Percentiles rank a stretch among this genome's conserved stretches.
Conservation (phyloP, 2,797 vertebrate species). For the Lepidocolaptes lacrymiger region DNA sequence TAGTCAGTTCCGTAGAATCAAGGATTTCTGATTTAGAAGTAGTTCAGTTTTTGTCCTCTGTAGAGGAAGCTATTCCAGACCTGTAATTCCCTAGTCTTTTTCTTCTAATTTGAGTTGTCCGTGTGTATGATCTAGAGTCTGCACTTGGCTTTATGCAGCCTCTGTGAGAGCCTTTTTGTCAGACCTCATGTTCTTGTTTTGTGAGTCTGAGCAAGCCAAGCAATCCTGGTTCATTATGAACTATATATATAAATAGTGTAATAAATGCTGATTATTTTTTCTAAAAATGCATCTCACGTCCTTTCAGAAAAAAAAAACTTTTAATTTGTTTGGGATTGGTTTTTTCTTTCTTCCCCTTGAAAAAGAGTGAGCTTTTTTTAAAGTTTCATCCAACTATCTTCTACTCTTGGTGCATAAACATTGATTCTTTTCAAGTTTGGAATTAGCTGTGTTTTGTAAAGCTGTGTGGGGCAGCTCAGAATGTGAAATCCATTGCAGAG, state of each 20-base stretch:
- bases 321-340: no score
- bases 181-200: background rate
- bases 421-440: background rate
- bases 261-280: background rate
- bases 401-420: background rate
- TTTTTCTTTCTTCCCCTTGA: background rate
- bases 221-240: background rate
- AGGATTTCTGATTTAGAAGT: background rate
- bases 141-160: background rate
- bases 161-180: background rate
- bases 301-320: background rate
- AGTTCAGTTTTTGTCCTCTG: background rate
- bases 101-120: background rate
- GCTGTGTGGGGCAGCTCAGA: background rate
- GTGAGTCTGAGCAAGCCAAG: background rate
- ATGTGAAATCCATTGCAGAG: background rate
- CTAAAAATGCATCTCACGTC: background rate
- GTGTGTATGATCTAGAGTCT: background rate
- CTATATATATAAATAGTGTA: background rate
- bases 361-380: accelerated
- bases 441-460: background rate
- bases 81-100: background rate
- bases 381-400: background rate
- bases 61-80: background rate
- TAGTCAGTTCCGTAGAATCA: background rate